phyloP scores from a whole-genome alignment of 37 sponge, comb jelly and placozoan species.

The Haliclona indistincta region DNA sequence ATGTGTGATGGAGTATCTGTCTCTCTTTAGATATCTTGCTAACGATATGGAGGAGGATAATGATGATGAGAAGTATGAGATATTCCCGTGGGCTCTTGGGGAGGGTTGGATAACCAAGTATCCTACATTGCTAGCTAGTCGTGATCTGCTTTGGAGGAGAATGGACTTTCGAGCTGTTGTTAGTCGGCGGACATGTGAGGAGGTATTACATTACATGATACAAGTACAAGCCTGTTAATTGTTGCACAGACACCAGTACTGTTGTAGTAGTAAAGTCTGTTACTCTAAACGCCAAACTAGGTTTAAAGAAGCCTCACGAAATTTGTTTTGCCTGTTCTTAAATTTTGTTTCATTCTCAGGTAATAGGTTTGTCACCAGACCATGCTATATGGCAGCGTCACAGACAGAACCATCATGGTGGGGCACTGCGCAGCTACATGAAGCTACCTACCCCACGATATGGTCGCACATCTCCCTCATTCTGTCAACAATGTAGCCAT shows the following conservation, averaged over 20 bases:
- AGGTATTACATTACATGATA: no score
- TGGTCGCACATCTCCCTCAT: slow-evolving; percentile 51
- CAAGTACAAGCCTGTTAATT: neutral
- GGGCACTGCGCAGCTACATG: slow-evolving; percentile 55
- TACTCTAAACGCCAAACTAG: neutral
- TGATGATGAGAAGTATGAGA: slow-evolving; percentile 86
- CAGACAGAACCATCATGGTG: slow-evolving; percentile 58
- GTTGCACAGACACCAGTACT: neutral
- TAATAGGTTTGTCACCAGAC: slow-evolving; percentile 67
- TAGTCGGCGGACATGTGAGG: slow-evolving; percentile 83
- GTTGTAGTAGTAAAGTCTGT: neutral
- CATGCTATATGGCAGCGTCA: slow-evolving; percentile 63
- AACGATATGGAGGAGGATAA: slow-evolving; percentile 93
- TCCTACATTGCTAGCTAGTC: slow-evolving; percentile 44
- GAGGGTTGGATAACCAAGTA: slow-evolving; percentile 58
- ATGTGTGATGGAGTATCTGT: no score
- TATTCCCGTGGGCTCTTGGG: slow-evolving; percentile 87
- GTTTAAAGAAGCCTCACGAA: neutral
- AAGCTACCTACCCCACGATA: slow-evolving; percentile 33
- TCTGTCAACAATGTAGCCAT: slow-evolving; percentile 38
- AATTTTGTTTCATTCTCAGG: slow-evolving; percentile 26
- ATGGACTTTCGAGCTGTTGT: slow-evolving; percentile 85
- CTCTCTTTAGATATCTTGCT: slow-evolving; percentile 62
- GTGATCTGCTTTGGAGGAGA: slow-evolving; percentile 72
- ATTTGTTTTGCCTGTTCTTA: neutral